These are phyloP conservation scores for Ecliptopera silaceata DNA, from an alignment of 2,888 invertebrate genomes.

Conservation along the genomic window DNA sequence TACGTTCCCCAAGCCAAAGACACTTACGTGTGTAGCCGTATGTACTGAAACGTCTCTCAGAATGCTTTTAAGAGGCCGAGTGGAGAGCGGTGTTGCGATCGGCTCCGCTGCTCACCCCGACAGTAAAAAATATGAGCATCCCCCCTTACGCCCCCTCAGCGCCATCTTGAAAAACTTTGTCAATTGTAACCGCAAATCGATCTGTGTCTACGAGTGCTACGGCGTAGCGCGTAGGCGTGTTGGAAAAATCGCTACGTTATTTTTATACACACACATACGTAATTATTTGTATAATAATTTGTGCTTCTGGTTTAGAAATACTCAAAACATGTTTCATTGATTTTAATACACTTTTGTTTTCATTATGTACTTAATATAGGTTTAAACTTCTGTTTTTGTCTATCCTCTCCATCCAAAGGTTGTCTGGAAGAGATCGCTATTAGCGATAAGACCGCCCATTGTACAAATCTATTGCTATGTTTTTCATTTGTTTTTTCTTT, in stretches of 20 bases:
- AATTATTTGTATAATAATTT: neutral
- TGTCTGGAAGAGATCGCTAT: too few species aligned
- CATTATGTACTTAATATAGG: too few species aligned
- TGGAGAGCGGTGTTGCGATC: constrained; percentile 81
- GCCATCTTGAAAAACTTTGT: constrained; percentile 82
- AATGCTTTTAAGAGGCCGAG: constrained; percentile 79
- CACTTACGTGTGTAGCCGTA: constrained; percentile 65
- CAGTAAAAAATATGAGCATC: constrained; percentile 83
- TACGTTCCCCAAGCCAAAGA: constrained; percentile 59
- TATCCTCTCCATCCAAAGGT: too few species aligned
- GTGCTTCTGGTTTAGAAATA: too few species aligned
- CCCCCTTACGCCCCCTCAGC: constrained; percentile 57
- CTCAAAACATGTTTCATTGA: too few species aligned
- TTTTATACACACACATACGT: neutral
- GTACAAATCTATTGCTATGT: too few species aligned
- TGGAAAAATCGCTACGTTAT: neutral
- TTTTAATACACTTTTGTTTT: too few species aligned
- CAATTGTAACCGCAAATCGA: constrained; percentile 80
- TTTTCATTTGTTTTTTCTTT: too few species aligned
- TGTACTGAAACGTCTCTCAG: constrained; percentile 67
- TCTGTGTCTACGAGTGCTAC: constrained; percentile 67
- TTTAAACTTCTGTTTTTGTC: too few species aligned
- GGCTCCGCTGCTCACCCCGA: constrained; percentile 82
- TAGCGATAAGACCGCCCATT: too few species aligned
- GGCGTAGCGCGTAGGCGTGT: constrained; percentile 40